A percentile compares a stretch with the other conserved stretches of the same genome.
Conservation (phyloP, 30 jellyfish, hydroid and myxozoan species). For the Hydractinia echinata region DNA sequence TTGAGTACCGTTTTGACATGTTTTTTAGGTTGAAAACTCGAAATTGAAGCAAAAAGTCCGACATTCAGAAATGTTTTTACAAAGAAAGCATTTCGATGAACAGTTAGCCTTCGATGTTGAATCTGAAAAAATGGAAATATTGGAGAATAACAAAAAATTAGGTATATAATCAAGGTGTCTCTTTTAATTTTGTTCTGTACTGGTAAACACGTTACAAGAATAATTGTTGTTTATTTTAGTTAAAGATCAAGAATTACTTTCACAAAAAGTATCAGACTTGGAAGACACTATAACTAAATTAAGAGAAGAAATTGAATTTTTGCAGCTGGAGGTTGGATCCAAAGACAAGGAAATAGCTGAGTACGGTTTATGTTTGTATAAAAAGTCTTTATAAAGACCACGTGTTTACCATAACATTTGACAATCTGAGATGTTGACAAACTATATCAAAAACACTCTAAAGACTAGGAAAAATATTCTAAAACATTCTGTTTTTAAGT, state of each 20-base stretch:
- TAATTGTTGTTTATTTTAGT: neutral
- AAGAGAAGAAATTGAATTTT: conserved; percentile 39
- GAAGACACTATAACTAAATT: conserved; percentile 12
- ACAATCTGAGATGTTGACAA: too few species aligned
- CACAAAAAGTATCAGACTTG: conserved; percentile 6
- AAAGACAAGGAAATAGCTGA: conserved; percentile 40
- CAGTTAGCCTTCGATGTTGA: conserved; percentile 32
- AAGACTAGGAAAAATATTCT: too few species aligned
- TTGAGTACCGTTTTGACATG: too few species aligned
- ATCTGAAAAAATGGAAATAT: conserved; percentile 24
- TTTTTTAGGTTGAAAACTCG: conserved; percentile 32
- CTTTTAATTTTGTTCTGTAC: neutral
- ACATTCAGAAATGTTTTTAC: conserved; percentile 34
- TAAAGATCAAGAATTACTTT: conserved; percentile 24
- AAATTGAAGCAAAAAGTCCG: conserved; percentile 43
- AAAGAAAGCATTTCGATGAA: conserved; percentile 4
- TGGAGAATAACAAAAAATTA: conserved; percentile 19
- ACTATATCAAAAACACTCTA: too few species aligned
- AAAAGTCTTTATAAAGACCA: too few species aligned
- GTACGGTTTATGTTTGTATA: neutral
- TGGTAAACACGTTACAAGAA: too few species aligned
- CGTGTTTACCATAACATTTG: too few species aligned
- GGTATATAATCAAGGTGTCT: conserved; percentile 1
- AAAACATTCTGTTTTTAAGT: too few species aligned
- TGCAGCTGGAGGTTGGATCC: conserved; percentile 33